Evolutionary conservation across 2,888 invertebrate genomes (phyloP), one percentile per base, ranked within the genome.

Genomic region (Antheraea yamamai): DNA sequence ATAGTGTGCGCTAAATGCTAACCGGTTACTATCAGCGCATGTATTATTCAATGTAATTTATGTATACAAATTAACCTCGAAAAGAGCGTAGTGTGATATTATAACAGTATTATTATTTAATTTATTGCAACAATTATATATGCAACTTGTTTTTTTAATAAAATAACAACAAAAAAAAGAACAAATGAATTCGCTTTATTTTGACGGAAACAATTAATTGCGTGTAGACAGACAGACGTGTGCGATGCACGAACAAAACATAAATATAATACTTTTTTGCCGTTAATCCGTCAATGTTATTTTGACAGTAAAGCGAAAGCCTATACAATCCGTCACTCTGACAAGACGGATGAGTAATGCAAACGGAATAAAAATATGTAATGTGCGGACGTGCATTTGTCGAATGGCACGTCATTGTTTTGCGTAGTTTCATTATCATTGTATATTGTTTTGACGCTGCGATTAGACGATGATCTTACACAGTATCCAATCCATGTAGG

Each of bases 251-350:
- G 39, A 70, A 39, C 39, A 8, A 39, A 4, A 6, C 26, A 30
- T 66, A 66, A 66, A 66, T 26, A 66, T n/a, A 70, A 30, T 26
- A 66, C 39, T 71, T 75, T 75, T 73, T 73, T 68, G 61, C 58
- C 18, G 61, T 47, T 66, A 30, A 75, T 76, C 70, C 61, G 73
- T 75, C 74, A 73, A 72, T 64, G 39, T 73, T 72, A 76, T 76
- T 76, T 76, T 72, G 75, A 77, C 75, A 75, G 72, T 35, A 55
- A 35, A 51, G 35, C 70, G 77, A 73, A 72, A 73, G 61, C 72
- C 72, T 72, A 73, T 52, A 55, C 73, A 75, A 75, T 73, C 35
- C 73, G 75, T 75, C 75, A 75, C 70, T 75, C 66, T 72, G 72
- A 72, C 55, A 52, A 75, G 70, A 75, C 55, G 66, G 23, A 75